A percentile compares a stretch with the other conserved stretches of the same genome.
Conservation (phyloP, 1,140 invertebrate species). For the Drosophila watanabei region DNA sequence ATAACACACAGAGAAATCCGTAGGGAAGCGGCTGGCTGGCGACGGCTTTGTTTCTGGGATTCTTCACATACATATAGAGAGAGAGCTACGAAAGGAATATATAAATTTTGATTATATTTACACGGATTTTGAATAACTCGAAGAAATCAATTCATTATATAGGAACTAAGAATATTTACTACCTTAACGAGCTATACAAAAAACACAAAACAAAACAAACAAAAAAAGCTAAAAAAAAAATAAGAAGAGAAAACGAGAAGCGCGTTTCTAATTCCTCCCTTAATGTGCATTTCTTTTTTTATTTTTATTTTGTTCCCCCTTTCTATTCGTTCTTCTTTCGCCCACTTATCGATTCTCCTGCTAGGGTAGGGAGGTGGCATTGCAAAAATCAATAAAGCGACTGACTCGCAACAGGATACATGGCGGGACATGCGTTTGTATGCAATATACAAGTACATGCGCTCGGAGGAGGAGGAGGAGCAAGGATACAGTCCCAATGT, state of each 20-base stretch:
- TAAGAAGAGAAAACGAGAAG: not conserved
- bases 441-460: conserved; percentile 41
- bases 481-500: conserved; percentile 22
- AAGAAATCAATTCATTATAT: conserved; percentile 54
- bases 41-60: conserved; percentile 42
- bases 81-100: conserved; percentile 55
- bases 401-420: conserved; percentile 40
- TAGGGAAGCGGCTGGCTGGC: conserved; percentile 7
- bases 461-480: conserved; percentile 9
- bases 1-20: conserved; percentile 14
- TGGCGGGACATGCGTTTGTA: conserved; percentile 40
- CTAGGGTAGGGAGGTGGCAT: conserved; percentile 16
- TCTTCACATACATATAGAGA: conserved; percentile 41
- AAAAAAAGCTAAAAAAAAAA: not conserved
- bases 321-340: conserved; percentile 9
- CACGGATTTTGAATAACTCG: conserved; percentile 62
- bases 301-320: not conserved
- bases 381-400: conserved; percentile 50
- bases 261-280: conserved; percentile 34
- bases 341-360: conserved; percentile 30
- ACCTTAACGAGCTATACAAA: conserved; percentile 47
- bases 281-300: conserved; percentile 37
- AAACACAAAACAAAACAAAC: not conserved
- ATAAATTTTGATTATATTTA: conserved; percentile 81
- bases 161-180: conserved; percentile 64